Evolutionary conservation across 2,797 vertebrate genomes (phyloP), one percentile per base, ranked within the genome.

Genomic region (Neoniphon sammara): DNA sequence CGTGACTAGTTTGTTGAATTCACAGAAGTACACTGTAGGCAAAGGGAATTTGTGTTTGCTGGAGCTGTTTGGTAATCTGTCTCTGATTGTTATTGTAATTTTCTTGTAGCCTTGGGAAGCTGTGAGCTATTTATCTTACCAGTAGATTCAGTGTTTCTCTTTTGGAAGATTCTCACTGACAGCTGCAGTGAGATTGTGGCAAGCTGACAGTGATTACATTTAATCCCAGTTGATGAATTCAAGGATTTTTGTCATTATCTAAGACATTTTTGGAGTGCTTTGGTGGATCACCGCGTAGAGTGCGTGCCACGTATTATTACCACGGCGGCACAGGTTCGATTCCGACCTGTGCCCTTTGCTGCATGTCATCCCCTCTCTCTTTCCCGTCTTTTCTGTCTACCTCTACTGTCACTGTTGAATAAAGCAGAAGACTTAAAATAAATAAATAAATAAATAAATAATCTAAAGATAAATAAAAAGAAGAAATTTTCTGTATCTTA

Each of bases 1-100:
- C 70, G 81, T 52, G 20, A 56, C 27, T 80, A 58, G 74, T 77
- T 78, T 82, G 72, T 70, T 82, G 59, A 72, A 69, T 64, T 80
- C 11, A 9, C 30, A 10, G 36, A 70, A 42, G 78, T 47, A 49
- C 62, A 59, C 47, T 61, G 34, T 53, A 81, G 55, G 44, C 21
- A 4, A 57, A 69, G 63, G 17, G 23, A 39, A 42, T 31, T 12
- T 50, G 25, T 58, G 57, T 71, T 81, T 81, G 58, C 80, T 62
- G 49, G 25, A 71, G 74, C 54, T 44, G 18, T 66, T 76, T 62
- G 47, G 60, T 14, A 53, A 70, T 68, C 67, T 83, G 69, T 70
- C 60, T 80, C 44, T 66, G 61, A 52, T 74, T 83, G 69, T 54
- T 66, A 67, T 69, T 78, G 58, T 85, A 75, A 61, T 68, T 80